Base-by-base conservation (phyloP, 2,888 invertebrate genomes). In the Polyommatus iphigenia region DNA sequence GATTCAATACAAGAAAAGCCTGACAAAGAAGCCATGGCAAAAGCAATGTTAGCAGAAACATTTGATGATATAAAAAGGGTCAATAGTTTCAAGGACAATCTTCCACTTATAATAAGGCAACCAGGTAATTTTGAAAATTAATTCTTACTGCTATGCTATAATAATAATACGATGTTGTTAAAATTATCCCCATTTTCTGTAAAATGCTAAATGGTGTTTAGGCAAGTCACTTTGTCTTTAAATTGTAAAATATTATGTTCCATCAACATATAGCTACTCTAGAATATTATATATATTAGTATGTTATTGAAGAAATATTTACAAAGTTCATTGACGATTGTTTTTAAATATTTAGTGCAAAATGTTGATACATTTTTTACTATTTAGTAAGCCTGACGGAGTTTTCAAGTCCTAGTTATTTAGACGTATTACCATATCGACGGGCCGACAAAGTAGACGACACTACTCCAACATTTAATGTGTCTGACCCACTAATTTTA, bases 21-120 rank as follows among this genome's bases (percentile, higher is more conserved):
- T 24, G 78, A 77, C 7, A 71, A 57, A 7, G 73, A 57, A 15
- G 78, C 77, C 75, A 20, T 72, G 3, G 71, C 76, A 54, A 75
- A 76, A 32, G 80, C 79, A 54, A 79, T 76, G 59, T 87, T 89
- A 57, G 90, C 91, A 80, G 84, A 85, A 4, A 88, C 90, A 57
- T 93, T 90, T 82, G 89, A 89, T 78, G 91, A 90, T 78, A 89
- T 90, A 89, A 89, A 87, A 80, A 86, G 90, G 71, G 85, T 89
- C 5, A 84, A 87, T 67, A 86, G 82, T 57, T 86, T 90, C n/a
- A 90, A 89, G 81, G 86, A 84, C 46, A 89, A 87, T 81, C 80
- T 90, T 54, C 89, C 91, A 0, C 81, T 80, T 32, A 80, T 88
- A 4, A 80, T 86, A 20, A 87, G 86, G 32, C 86, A 86, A 57